Percentiles rank a stretch among this genome's conserved stretches.
Conservation (phyloP, 2,888 invertebrate species). For the Caenorhabditis virilis region DNA sequence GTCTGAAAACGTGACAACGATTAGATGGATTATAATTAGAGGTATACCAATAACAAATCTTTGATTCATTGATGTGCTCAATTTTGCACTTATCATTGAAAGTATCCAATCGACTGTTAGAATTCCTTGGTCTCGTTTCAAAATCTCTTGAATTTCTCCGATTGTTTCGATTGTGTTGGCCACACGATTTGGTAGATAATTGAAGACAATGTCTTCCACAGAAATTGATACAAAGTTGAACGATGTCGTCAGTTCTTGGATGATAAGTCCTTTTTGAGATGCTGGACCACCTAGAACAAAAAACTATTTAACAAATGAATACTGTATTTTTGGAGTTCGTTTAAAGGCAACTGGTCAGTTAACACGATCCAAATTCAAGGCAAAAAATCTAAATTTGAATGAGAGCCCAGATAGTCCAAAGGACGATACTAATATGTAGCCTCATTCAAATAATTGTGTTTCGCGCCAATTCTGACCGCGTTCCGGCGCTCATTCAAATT, state of each 20-base stretch:
- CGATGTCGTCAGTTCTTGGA: constrained; percentile 62
- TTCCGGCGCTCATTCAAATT: too few species aligned
- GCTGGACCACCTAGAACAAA: constrained; percentile 67
- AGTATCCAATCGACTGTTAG: constrained; percentile 66
- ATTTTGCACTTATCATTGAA: constrained; percentile 59
- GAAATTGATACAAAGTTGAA: constrained; percentile 62
- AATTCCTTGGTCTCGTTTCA: constrained; percentile 60
- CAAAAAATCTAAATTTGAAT: too few species aligned
- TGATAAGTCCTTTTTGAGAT: constrained; percentile 64
- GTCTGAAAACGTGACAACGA: constrained; percentile 29
- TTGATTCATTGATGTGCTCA: constrained; percentile 57
- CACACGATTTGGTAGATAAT: constrained; percentile 64
- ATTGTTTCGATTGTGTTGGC: constrained; percentile 57
- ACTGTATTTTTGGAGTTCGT: too few species aligned
- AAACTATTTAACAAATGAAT: too few species aligned
- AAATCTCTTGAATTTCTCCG: constrained; percentile 58
- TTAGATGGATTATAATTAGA: too few species aligned
- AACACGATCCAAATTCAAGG: too few species aligned
- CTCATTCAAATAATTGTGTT: too few species aligned
- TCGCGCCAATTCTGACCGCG: too few species aligned
- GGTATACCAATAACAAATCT: constrained; percentile 43
- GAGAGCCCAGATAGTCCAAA: too few species aligned
- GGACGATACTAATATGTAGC: too few species aligned
- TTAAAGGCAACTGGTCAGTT: too few species aligned
- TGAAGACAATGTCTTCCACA: constrained; percentile 65